A percentile compares a stretch with the other conserved stretches of the same genome.
These are phyloP conservation scores for Plotosus lineatus DNA, from an alignment of 2,113 vertebrate genomes.

Conservation along the genomic window DNA sequence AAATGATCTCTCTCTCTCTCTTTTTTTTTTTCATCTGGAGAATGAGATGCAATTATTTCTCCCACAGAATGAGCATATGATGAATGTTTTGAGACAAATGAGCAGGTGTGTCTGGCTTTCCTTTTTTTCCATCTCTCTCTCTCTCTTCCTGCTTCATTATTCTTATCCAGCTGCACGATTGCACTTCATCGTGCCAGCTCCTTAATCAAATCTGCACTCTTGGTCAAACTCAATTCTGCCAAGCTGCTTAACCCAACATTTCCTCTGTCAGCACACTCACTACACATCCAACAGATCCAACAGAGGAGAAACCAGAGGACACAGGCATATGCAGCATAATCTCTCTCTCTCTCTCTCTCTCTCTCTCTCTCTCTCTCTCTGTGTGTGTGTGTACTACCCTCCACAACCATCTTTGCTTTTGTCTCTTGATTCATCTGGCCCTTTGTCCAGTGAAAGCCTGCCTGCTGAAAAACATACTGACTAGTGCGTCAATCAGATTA, in stretches of 20 bases:
- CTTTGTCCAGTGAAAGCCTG: not conserved
- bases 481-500: not conserved
- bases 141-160: slow-evolving; percentile 39
- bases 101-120: slow-evolving; percentile 33
- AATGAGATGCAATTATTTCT: slow-evolving; percentile 12
- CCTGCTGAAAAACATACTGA: slow-evolving; percentile 14
- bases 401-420: not conserved
- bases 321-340: not conserved
- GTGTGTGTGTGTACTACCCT: no score
- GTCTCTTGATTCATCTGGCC: not conserved
- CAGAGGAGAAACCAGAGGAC: not conserved
- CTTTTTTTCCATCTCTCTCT: not conserved
- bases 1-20: slow-evolving; percentile 4
- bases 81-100: slow-evolving; percentile 13
- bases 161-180: slow-evolving; percentile 60
- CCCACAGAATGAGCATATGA: slow-evolving; percentile 12
- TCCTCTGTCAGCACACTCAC: slow-evolving; percentile 58
- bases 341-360: slow-evolving; percentile 14
- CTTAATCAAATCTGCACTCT: slow-evolving; percentile 71
- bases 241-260: slow-evolving; percentile 46
- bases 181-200: slow-evolving; percentile 61
- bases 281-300: not conserved
- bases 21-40: not conserved
- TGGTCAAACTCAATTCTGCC: slow-evolving; percentile 68
- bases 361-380: not conserved